Evolutionary conservation across 2,797 vertebrate genomes (phyloP).

Genomic region (Sebastes paucispinis): DNA sequence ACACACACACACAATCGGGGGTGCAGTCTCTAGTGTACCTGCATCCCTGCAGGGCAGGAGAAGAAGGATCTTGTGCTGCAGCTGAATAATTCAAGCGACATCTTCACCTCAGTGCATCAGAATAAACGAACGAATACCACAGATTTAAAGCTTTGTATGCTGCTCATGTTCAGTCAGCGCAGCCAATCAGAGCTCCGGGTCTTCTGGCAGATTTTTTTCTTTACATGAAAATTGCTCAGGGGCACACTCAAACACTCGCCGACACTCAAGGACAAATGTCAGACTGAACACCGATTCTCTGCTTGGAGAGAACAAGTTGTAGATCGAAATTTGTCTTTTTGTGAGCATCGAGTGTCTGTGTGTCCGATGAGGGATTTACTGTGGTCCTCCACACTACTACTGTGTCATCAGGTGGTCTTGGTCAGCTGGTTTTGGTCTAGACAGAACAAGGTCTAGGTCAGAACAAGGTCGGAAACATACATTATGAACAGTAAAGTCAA

Average conservation of each 20-base stretch:
- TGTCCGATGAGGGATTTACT: neutral
- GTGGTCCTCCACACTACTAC: neutral
- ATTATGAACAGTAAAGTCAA: neutral
- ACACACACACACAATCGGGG: neutral
- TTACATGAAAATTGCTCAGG: neutral
- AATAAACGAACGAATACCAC: constrained; percentile 13
- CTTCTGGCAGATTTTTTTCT: neutral
- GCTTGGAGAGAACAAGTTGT: neutral
- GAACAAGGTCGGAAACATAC: neutral
- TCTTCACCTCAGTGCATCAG: constrained; percentile 42
- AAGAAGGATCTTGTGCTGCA: constrained; percentile 18
- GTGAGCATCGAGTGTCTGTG: neutral
- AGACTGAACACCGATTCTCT: neutral
- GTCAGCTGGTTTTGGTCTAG: neutral
- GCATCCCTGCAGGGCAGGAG: neutral
- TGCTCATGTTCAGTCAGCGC: constrained; percentile 5
- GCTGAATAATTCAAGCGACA: constrained; percentile 61
- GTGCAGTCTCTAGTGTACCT: neutral
- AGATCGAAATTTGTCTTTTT: neutral
- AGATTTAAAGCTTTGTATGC: constrained; percentile 36
- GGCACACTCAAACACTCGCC: neutral
- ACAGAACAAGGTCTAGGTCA: neutral
- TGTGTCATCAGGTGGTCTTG: neutral
- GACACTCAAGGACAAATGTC: constrained; percentile 10
- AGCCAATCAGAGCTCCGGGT: constrained; percentile 14